Conservation (phyloP, 2,888 invertebrate genomes). For the Sisyra nigra region DNA sequence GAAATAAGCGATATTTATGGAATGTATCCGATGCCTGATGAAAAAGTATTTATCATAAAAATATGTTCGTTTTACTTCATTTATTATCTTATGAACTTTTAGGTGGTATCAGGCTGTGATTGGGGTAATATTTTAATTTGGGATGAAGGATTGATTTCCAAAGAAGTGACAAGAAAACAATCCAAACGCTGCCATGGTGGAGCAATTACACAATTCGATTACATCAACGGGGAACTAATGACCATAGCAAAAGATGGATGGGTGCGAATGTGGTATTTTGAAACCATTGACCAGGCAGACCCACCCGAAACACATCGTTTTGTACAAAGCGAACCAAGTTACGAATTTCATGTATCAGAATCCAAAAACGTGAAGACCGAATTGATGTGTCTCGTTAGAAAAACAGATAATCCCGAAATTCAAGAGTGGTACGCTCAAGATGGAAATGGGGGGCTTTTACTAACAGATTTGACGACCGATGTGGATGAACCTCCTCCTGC, state of each 20-base stretch:
- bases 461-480: constrained; percentile 44
- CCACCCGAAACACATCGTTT: constrained; percentile 63
- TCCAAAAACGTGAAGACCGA: constrained; percentile 22
- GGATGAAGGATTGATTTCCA: constrained; percentile 78
- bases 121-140: constrained; percentile 88
- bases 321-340: constrained; percentile 73
- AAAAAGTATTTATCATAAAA: constrained; percentile 41
- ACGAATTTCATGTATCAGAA: constrained; percentile 51
- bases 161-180: constrained; percentile 60
- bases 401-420: constrained; percentile 23
- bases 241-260: constrained; percentile 54
- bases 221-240: constrained; percentile 24
- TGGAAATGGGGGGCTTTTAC: constrained; percentile 71
- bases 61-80: not conserved
- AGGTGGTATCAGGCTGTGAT: constrained; percentile 71
- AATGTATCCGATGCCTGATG: constrained; percentile 72
- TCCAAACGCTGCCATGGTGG: constrained; percentile 59
- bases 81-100: constrained; percentile 1
- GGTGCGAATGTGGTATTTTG: constrained; percentile 78
- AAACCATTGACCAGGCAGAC: constrained; percentile 77
- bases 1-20: constrained; percentile 81
- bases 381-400: constrained; percentile 37
- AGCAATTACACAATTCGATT: constrained; percentile 48
- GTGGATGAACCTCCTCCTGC: constrained; percentile 29
- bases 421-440: constrained; percentile 69